Conservation (phyloP, 64 coral and sea anemone species). For the Dendronephthya gigantea region DNA sequence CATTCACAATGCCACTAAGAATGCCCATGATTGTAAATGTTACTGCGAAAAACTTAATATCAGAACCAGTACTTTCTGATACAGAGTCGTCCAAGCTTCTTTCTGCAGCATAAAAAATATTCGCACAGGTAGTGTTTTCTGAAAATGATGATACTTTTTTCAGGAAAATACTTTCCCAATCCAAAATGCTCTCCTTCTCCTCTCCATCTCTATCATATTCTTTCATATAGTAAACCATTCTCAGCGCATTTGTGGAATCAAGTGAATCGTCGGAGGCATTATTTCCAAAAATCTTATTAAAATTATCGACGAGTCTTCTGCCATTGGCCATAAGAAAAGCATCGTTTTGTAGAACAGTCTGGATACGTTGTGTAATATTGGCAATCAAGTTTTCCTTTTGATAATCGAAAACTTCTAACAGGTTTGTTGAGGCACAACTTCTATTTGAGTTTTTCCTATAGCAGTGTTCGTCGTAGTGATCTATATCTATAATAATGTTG, state of each 20-base stretch:
- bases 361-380: neutral
- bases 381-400: neutral
- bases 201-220: neutral
- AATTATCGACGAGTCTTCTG: neutral
- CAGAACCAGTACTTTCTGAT: neutral
- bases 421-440: neutral
- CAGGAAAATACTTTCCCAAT: neutral
- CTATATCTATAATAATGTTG: neutral
- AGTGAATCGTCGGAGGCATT: neutral
- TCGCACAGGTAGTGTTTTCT: neutral
- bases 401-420: neutral
- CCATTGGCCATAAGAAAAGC: neutral
- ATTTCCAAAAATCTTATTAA: neutral
- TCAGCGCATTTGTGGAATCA: neutral
- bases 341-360: neutral
- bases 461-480: neutral
- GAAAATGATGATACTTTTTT: neutral
- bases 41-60: neutral
- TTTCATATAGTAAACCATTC: neutral
- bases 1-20: neutral
- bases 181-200: neutral
- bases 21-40: neutral
- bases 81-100: neutral
- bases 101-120: neutral
- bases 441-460: neutral